Conservation (phyloP, 2,797 vertebrate species). For the Cossypha niveicapilla region DNA sequence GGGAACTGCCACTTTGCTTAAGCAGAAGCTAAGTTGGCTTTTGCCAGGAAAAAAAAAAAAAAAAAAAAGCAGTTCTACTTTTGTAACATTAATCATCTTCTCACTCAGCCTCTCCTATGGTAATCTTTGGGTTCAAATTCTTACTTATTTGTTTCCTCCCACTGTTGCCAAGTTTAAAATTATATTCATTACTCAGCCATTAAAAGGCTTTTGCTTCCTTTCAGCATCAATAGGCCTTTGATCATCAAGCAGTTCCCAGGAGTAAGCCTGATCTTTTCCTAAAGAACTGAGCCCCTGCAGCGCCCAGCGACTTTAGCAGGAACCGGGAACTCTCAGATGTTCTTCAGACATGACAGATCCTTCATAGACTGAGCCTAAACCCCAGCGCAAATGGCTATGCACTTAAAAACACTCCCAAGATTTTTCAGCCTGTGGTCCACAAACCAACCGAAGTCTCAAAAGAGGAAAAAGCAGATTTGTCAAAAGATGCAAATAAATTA, state of each 20-base stretch:
- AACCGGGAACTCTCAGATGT: background rate
- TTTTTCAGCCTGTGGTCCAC: background rate
- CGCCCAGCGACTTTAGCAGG: background rate
- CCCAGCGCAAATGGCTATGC: background rate
- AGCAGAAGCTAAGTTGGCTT: background rate
- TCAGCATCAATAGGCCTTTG: background rate
- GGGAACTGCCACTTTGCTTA: background rate
- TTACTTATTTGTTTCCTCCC: background rate
- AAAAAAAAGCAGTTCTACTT: background rate
- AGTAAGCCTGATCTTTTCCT: background rate
- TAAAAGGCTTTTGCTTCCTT: conserved; percentile 41
- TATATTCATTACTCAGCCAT: background rate
- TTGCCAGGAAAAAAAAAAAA: background rate
- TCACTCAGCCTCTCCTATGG: background rate
- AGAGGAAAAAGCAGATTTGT: background rate
- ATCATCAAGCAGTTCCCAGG: conserved; percentile 3
- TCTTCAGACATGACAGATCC: background rate
- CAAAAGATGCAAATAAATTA: background rate
- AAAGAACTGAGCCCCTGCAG: background rate
- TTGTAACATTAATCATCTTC: background rate
- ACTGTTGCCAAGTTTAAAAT: conserved; percentile 25
- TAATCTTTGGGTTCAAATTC: background rate
- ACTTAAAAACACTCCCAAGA: background rate
- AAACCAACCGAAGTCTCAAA: background rate
- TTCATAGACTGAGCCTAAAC: background rate